phyloP scores from a whole-genome alignment of 2,888 invertebrate species.

The Ennomos fuscantarius region DNA sequence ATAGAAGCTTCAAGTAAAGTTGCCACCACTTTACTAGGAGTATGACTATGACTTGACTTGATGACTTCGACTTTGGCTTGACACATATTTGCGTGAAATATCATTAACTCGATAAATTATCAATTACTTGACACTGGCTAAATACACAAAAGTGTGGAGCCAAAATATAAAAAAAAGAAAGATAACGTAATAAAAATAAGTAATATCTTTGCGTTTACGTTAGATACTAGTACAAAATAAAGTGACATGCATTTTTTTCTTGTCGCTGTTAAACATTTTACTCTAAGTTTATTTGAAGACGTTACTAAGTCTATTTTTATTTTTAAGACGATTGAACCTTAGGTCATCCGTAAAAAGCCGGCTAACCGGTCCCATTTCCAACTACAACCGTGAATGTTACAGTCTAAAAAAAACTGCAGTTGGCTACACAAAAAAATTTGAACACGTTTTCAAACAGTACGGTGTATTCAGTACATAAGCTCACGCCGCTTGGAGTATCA shows the following conservation, averaged over 20 bases:
- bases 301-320: constrained; percentile 9
- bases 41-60: no score
- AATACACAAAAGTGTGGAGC: no score
- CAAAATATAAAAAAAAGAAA: no score
- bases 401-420: constrained; percentile 39
- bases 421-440: constrained; percentile 41
- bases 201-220: no score
- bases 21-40: no score
- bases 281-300: constrained; percentile 6
- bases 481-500: background rate
- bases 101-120: no score
- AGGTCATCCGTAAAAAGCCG: constrained; percentile 38
- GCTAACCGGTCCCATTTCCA: constrained; percentile 35
- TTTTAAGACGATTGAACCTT: constrained; percentile 31
- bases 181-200: no score
- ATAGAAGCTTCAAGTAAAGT: no score
- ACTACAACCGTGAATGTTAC: constrained; percentile 44
- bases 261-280: constrained; percentile 5
- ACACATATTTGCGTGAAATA: no score
- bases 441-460: constrained; percentile 12
- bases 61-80: no score
- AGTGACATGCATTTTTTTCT: background rate
- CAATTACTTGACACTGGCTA: no score
- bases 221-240: background rate
- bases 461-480: constrained; percentile 7